These are phyloP conservation scores for Embidobia sp. DNA, from an alignment of 2,888 invertebrate species.

Conservation along the genomic window DNA sequence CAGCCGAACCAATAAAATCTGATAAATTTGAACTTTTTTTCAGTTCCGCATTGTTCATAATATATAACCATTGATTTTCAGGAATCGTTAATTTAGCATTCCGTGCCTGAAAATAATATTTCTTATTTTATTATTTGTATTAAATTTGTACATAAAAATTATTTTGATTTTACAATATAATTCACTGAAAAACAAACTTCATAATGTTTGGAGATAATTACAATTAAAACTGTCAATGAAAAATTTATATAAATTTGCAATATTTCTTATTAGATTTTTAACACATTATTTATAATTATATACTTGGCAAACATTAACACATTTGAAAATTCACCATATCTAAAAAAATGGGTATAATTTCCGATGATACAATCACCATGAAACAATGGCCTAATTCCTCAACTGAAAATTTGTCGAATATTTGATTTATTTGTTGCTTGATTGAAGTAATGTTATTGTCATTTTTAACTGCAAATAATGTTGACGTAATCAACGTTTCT, in stretches of 20 bases:
- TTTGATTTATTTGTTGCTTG: slow-evolving; percentile 81
- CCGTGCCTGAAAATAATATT: slow-evolving; percentile 84
- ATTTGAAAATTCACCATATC: slow-evolving; percentile 81
- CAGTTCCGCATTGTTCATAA: slow-evolving; percentile 85
- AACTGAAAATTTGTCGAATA: slow-evolving; percentile 82
- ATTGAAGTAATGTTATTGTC: slow-evolving; percentile 82
- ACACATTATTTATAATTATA: no score
- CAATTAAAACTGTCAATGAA: no score
- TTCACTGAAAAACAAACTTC: no score
- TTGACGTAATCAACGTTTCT: slow-evolving; percentile 82
- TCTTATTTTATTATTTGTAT: not conserved
- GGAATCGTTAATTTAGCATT: slow-evolving; percentile 86
- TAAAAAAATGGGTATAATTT: slow-evolving; percentile 85
- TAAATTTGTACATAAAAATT: no score
- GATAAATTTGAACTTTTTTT: slow-evolving; percentile 82
- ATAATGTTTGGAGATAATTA: no score
- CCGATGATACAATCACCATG: slow-evolving; percentile 85
- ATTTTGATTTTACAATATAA: no score
- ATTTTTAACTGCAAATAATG: slow-evolving; percentile 83
- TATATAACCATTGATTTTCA: slow-evolving; percentile 91
- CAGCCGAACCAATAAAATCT: slow-evolving; percentile 84
- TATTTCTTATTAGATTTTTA: no score
- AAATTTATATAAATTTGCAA: no score
- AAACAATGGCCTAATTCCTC: slow-evolving; percentile 84
- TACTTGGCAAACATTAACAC: no score